Conservation (phyloP, 1,140 invertebrate species). For the Drosophila nannoptera region DNA sequence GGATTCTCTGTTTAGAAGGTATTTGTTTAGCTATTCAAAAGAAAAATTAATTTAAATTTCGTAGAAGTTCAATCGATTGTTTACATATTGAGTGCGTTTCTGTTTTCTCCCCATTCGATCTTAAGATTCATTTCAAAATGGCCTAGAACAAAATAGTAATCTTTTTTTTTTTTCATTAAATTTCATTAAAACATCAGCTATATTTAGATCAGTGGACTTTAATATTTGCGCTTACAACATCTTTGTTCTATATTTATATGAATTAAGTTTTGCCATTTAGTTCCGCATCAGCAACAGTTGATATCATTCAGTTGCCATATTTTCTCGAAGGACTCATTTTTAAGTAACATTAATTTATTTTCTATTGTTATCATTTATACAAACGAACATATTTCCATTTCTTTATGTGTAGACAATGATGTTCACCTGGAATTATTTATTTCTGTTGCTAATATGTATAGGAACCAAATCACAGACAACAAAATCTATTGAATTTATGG, state of each 20-base stretch:
- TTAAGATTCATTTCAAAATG: no score
- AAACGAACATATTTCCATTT: neutral
- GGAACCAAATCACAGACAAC: neutral
- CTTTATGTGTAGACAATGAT: constrained; percentile 4
- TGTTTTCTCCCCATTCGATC: no score
- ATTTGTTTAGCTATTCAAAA: no score
- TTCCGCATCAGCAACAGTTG: neutral
- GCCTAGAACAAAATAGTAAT: neutral
- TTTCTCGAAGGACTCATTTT: neutral
- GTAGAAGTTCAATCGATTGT: no score
- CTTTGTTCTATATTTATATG: constrained; percentile 1
- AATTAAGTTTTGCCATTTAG: constrained; percentile 1
- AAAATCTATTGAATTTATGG: neutral
- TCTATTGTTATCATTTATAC: neutral
- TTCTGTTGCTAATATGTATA: constrained; percentile 2
- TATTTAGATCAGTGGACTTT: constrained; percentile 19
- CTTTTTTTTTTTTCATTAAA: constrained; percentile 1
- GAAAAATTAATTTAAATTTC: no score
- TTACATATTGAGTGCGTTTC: no score
- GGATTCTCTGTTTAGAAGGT: no score
- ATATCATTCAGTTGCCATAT: no score
- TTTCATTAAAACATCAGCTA: constrained; percentile 15
- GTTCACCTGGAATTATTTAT: neutral
- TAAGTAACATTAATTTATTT: neutral
- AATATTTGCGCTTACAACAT: constrained; percentile 1